Evolutionary conservation across 2,797 vertebrate species (phyloP).

Genomic region (Buceros bicornis): DNA sequence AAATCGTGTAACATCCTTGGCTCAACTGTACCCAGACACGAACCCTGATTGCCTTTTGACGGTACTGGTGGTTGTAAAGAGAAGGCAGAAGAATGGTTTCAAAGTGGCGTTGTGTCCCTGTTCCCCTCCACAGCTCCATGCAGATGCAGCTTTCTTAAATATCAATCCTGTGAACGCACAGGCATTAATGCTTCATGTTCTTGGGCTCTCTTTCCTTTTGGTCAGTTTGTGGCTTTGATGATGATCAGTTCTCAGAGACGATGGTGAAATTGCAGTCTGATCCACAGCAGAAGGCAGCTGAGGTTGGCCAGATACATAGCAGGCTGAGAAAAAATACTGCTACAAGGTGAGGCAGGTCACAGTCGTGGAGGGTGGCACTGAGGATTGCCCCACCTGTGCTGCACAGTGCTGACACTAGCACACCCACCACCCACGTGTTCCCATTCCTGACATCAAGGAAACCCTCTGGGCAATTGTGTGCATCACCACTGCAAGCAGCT

Average conservation of each 20-base stretch:
- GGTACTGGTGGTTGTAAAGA: background rate
- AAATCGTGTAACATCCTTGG: constrained; percentile 23
- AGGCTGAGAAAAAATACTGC: background rate
- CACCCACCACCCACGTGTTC: accelerated
- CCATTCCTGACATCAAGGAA: background rate
- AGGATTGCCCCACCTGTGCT: accelerated
- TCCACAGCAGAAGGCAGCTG: background rate
- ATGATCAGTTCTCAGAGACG: accelerated
- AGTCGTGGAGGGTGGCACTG: accelerated
- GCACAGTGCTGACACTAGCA: accelerated
- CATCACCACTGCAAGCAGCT: background rate
- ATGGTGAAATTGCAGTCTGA: background rate
- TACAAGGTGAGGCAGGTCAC: background rate
- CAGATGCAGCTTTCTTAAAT: background rate
- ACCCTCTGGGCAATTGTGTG: background rate
- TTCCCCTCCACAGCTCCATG: background rate
- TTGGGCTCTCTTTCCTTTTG: background rate
- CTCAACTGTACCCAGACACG: background rate
- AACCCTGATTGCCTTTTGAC: background rate
- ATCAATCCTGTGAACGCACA: background rate
- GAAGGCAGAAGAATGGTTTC: background rate
- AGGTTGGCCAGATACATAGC: accelerated
- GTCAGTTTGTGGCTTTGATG: background rate
- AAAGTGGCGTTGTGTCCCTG: background rate
- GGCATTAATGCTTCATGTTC: background rate